Percentiles rank a stretch among this genome's conserved stretches.
phyloP scores from a whole-genome alignment of 2,797 vertebrate genomes.

The Sarcophilus harrisii region DNA sequence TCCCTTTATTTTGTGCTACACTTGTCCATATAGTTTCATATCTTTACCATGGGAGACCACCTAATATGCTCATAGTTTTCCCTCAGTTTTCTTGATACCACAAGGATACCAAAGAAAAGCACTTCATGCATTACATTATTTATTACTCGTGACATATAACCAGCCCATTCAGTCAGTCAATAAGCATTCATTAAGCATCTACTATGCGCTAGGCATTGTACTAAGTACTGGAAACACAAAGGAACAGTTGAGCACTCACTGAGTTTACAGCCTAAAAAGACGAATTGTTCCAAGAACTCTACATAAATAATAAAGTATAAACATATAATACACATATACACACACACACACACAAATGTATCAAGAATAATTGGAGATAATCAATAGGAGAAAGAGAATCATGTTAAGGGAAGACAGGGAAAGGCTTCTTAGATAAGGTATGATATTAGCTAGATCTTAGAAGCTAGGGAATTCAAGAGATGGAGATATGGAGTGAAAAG shows the following conservation, averaged over 20 bases:
- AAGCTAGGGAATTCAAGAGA: neutral
- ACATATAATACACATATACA: too few species aligned
- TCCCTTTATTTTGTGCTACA: neutral
- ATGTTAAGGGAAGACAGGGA: neutral
- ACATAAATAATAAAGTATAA: neutral
- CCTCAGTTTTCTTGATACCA: neutral
- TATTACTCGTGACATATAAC: neutral
- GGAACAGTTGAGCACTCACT: neutral
- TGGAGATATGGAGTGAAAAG: neutral
- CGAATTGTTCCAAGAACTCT: neutral
- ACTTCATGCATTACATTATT: neutral
- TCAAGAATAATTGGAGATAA: neutral
- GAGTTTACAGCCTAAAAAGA: neutral
- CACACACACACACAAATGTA: too few species aligned
- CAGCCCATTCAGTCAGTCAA: neutral
- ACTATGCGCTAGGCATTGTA: neutral
- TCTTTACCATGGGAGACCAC: neutral
- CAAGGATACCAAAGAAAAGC: neutral
- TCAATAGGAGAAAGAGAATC: neutral
- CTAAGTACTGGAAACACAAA: neutral
- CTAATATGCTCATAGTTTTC: neutral
- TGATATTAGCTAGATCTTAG: neutral
- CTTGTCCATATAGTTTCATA: neutral
- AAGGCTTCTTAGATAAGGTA: neutral
- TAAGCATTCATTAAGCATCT: neutral